Base-by-base conservation (phyloP, 2,113 vertebrate genomes). In the Poicephalus meyeri region DNA sequence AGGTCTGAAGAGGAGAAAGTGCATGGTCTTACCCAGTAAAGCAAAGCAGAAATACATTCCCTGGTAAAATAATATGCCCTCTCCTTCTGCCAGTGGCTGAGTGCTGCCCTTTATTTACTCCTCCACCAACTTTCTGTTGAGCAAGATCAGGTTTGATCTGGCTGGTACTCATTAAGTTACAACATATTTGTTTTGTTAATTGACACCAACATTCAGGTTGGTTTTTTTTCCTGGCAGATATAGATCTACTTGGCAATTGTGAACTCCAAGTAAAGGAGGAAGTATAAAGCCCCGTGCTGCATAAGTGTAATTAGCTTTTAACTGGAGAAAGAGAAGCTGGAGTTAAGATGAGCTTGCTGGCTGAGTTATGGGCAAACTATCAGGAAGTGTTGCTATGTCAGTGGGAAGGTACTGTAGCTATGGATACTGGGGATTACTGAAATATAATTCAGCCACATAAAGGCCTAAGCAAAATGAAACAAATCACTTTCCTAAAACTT, bases 381-480 rank as follows among this genome's bases (percentile, higher is more conserved):
- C 86, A 93, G 88, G 86, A 95, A 95, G 61, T 95, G 58, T 86
- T 24, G 39, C 84, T 85, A 41, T 93, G 90, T 95, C 93, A 96
- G 66, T 94, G 95, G 94, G 87, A 94, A 97, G 92, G 66, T 61
- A 88, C 77, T 91, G 95, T 95, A 96, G 95, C 95, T 97, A 97
- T 97, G 95, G 97, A 96, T 97, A 97, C 95, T 90, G 84, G 71
- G 80, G 63, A 94, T 95, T 91, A 94, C 88, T 77, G 90, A 93
- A 95, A 89, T 95, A 95, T 96, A 96, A 96, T 96, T 96, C 93
- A 91, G 61, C 76, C 69, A 86, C 90, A 93, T 93, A 95, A 97
- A 96, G 84, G 72, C 69, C 65, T 50, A 53, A 91, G 88, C 35
- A 91, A 97, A 97, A 95, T 69, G 65, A 95, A 97, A 97, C 95